These are phyloP conservation scores for Phalacrocorax aristotelis DNA, from an alignment of 2,113 vertebrate genomes.

Conservation along the genomic window DNA sequence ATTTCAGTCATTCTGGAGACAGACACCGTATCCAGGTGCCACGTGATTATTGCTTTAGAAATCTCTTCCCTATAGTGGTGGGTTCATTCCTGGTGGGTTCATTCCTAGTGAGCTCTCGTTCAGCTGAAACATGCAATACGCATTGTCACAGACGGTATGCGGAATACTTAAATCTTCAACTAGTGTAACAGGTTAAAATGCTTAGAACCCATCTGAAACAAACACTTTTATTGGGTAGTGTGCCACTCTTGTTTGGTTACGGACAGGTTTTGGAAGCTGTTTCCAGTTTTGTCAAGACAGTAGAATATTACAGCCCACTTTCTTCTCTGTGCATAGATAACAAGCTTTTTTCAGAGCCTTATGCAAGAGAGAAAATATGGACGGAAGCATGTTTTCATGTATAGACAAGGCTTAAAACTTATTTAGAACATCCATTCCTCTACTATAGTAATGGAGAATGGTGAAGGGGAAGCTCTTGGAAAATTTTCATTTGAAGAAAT, in stretches of 20 bases:
- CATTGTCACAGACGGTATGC: not conserved
- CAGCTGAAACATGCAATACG: not conserved
- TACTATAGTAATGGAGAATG: not conserved
- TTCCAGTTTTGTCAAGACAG: not conserved
- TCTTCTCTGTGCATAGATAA: not conserved
- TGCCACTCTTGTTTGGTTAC: not conserved
- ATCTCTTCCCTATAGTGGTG: not conserved
- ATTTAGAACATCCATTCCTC: not conserved
- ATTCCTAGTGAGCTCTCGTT: not conserved
- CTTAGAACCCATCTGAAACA: not conserved
- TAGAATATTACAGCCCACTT: not conserved
- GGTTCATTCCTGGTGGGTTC: not conserved
- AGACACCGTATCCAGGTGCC: not conserved
- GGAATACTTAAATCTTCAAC: not conserved
- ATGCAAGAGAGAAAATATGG: not conserved
- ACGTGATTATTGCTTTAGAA: not conserved
- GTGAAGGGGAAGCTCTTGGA: not conserved
- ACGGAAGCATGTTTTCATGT: not conserved
- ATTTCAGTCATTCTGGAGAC: not conserved
- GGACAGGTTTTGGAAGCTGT: not conserved
- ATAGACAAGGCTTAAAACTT: not conserved
- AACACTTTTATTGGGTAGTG: not conserved
- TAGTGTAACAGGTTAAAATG: not conserved
- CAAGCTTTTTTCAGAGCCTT: not conserved
- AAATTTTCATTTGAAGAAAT: not conserved